Conservation (phyloP, 2,797 vertebrate species). For the Gambelia wislizenii region DNA sequence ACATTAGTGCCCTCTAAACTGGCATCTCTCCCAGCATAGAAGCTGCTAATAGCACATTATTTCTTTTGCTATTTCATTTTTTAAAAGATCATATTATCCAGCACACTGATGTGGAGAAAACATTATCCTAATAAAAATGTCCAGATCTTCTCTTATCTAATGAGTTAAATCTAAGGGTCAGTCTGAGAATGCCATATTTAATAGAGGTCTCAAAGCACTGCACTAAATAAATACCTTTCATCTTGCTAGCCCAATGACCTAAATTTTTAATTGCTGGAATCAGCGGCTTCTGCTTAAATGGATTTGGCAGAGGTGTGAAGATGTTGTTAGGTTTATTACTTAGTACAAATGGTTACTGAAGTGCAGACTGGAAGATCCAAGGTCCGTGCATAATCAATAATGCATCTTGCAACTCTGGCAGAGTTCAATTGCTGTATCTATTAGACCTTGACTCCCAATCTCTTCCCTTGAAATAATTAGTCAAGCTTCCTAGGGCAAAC, state of each 20-base stretch:
- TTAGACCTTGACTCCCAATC: constrained; percentile 62
- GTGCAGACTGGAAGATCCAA: constrained; percentile 59
- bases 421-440: constrained; percentile 55
- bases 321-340: constrained; percentile 66
- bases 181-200: constrained; percentile 60
- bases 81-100: constrained; percentile 52
- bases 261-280: constrained; percentile 74
- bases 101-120: constrained; percentile 48
- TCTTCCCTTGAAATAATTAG: constrained; percentile 66
- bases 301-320: constrained; percentile 61
- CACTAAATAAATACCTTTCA: constrained; percentile 66
- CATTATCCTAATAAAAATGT: constrained; percentile 64
- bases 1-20: constrained; percentile 55
- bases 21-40: constrained; percentile 70
- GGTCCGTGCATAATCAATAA: constrained; percentile 66
- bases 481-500: constrained; percentile 56
- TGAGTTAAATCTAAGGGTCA: constrained; percentile 61
- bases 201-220: constrained; percentile 48
- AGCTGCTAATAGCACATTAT: constrained; percentile 50
- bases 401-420: constrained; percentile 54
- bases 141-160: constrained; percentile 62
- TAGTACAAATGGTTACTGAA: constrained; percentile 54
- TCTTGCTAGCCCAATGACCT: constrained; percentile 50
- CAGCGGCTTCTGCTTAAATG: constrained; percentile 66
- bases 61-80: constrained; percentile 51